Conservation (phyloP, 2,113 vertebrate species). For the Pungitius pungitius region DNA sequence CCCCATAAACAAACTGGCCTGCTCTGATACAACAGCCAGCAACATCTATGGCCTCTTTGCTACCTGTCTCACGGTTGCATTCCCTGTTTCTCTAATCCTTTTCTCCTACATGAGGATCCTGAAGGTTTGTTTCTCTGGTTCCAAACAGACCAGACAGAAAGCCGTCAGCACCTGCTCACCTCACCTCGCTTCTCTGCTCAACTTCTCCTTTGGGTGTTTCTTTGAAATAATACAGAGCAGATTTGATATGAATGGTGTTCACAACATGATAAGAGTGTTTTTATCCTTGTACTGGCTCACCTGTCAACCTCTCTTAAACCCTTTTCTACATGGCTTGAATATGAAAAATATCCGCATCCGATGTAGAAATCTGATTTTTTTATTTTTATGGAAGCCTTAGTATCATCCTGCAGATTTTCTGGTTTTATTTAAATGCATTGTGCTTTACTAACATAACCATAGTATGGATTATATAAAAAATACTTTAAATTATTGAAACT, state of each 20-base stretch:
- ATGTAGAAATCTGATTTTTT: constrained; percentile 4
- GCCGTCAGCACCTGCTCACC: constrained; percentile 39
- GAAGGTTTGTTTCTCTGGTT: constrained; percentile 19
- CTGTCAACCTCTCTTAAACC: constrained; percentile 39
- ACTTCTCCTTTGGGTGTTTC: neutral
- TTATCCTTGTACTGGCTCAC: constrained; percentile 22
- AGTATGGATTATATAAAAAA: neutral
- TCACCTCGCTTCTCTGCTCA: constrained; percentile 42
- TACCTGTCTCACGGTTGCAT: neutral
- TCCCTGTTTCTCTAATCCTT: neutral
- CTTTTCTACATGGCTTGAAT: constrained; percentile 30
- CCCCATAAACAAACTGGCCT: constrained; percentile 61
- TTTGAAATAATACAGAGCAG: constrained; percentile 35
- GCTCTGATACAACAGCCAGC: constrained; percentile 34
- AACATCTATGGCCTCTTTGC: neutral
- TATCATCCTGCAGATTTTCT: neutral
- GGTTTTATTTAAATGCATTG: neutral
- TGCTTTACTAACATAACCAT: neutral
- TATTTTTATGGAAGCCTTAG: neutral
- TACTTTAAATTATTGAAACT: neutral
- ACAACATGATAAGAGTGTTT: constrained; percentile 5
- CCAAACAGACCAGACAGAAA: constrained; percentile 37
- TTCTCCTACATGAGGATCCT: constrained; percentile 38
- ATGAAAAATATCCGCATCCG: constrained; percentile 7
- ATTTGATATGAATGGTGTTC: constrained; percentile 22